Conservation (phyloP, 2,888 invertebrate genomes). For the Eremobia ochroleuca region DNA sequence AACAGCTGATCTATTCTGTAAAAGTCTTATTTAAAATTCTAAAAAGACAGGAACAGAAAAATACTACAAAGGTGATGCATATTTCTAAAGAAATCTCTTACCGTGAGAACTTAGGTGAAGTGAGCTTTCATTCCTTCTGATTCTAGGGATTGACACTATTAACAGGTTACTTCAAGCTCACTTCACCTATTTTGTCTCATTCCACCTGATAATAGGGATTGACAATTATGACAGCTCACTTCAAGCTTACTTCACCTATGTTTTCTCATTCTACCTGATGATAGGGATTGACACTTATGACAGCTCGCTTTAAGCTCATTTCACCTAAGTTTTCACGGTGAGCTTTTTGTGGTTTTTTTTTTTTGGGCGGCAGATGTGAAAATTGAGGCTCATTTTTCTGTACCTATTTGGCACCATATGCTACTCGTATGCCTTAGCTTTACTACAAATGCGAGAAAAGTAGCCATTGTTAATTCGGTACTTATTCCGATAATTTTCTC, state of each 20-base stretch:
- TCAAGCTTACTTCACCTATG: background rate
- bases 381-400: background rate
- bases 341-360: too few species aligned
- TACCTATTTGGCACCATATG: background rate
- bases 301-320: background rate
- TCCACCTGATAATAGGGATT: background rate
- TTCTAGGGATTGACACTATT: background rate
- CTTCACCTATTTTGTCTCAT: too few species aligned
- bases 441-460: background rate
- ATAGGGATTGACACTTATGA: background rate
- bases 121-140: background rate
- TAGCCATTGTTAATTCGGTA: too few species aligned
- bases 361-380: background rate
- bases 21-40: background rate
- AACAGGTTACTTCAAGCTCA: too few species aligned
- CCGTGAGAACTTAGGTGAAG: background rate
- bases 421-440: background rate
- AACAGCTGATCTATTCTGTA: background rate
- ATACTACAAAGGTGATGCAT: too few species aligned
- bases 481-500: background rate
- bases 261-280: background rate
- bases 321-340: background rate
- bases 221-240: background rate
- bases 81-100: too few species aligned
- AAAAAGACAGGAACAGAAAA: too few species aligned